Evolutionary conservation across 2,113 vertebrate species (phyloP), one percentile per base, ranked within the genome.

Genomic region (Calidris pygmaea): DNA sequence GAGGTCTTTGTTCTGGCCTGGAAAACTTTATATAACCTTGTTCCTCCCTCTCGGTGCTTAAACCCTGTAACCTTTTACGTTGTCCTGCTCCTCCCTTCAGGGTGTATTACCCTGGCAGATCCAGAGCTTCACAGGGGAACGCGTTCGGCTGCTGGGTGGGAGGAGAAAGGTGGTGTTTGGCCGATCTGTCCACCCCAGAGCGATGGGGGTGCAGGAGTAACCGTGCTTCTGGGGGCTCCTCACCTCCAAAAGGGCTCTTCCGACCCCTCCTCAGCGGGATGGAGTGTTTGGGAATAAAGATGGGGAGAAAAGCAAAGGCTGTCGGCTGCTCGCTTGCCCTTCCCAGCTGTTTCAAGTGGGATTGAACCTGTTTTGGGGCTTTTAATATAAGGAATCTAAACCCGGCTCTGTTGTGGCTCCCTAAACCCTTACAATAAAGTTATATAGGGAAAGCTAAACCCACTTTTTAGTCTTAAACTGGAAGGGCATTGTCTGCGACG

Each of bases 1-100:
- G 14, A 89, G 86, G 30, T 89, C 93, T 89, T 84, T 92, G 80
- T 89, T 78, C 79, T 93, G 86, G 71, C 94, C 93, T 91, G 89
- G 58, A 89, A 50, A 92, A 80, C 83, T 93, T 90, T 84, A 47
- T 68, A 47, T 84, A 86, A 90, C 91, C 89, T 93, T 45, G 27
- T 81, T 93, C 72, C 76, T 95, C 80, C 79, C 76, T 83, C 45
- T 70, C 1, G 5, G 32, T 71, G 65, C 80, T 95, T 92, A 23
- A 83, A 88, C 72, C 55, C 79, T 27, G 56, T 77, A 59, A 90
- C 86, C 93, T 95, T 84, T 84, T 8, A 20, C 23, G 0, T 15
- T 63, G 37, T 84, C 65, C 72, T n/a, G 3, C 72, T 65, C 75
- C 59, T 85, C 34, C 84, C 83, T 77, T 59, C 56, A 10, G 93